Base-by-base conservation (phyloP, 2,113 vertebrate genomes). In the Helogale parvula region DNA sequence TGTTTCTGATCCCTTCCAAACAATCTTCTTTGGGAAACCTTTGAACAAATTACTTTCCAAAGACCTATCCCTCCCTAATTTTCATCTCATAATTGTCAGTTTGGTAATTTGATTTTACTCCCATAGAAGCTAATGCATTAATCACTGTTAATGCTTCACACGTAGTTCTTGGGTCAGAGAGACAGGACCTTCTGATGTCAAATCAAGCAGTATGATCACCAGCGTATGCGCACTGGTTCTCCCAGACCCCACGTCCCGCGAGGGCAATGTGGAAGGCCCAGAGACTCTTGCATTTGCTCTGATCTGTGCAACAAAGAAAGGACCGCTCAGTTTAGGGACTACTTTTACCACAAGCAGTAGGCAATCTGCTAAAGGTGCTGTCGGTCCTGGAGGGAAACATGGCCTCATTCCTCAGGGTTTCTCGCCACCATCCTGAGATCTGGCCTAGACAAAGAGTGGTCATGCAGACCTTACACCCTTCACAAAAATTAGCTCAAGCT, bases 31-130 rank as follows among this genome's bases (percentile, higher is more conserved):
- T 57, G 69, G 50, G 66, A 93, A 93, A 54, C 2, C 29, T n/a
- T 63, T 65, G 47, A 92, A 85, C 47, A 88, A 63, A 97, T 69
- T 84, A 27, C n/a, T 72, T 74, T 81, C 47, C 74, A 74, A 57
- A 81, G 66, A 25, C 27, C n/a, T 45, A 60, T 38, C 65, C 17
- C 47, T 82, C 72, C 93, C 35, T 79, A 74, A 77, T 68, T 93
- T 25, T 85, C 35, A 76, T 13, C 11, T 13, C 29, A 57, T 2
- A 38, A 65, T 13, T 57, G 45, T n/a, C 4, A 5, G 25, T 84
- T 74, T 90, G 16, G 38, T 72, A 52, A 72, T 79, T 15, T 92
- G 45, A 87, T 71, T 94, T 88, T 52, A 86, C 13, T 17, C 60
- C 31, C 4, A 54, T 7, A 17, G 3, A 74, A 72, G 69, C 16